phyloP scores from a whole-genome alignment of 2,888 invertebrate genomes.

The Tipula unca region DNA sequence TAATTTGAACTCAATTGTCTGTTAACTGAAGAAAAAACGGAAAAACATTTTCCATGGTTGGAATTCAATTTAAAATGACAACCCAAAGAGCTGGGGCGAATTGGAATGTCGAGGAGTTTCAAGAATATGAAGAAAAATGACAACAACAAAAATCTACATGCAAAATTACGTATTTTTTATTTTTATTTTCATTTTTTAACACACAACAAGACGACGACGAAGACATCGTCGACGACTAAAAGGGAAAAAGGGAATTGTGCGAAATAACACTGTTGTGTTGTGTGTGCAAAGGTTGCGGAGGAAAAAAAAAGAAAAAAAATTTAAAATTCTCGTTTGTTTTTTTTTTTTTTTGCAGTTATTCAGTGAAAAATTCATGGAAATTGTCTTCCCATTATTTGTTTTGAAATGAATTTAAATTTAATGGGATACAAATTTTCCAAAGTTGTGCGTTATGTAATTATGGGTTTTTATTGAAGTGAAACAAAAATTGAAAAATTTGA shows the following conservation, averaged over 20 bases:
- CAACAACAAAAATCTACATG: not conserved
- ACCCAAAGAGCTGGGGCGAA: not conserved
- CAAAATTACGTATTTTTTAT: not conserved
- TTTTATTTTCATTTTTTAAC: not conserved
- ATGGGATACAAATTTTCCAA: not conserved
- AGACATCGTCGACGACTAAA: not conserved
- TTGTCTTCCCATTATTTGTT: not conserved
- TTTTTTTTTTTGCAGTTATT: not conserved
- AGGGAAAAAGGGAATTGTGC: not conserved
- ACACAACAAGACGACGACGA: not conserved
- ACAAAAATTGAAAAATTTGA: not conserved
- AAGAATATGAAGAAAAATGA: not conserved
- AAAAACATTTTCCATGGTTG: not conserved
- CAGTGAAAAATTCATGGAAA: not conserved
- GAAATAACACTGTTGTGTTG: not conserved
- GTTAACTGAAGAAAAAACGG: not conserved
- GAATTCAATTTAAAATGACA: conserved; percentile 2
- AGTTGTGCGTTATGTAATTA: conserved; percentile 8
- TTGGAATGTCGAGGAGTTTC: not conserved
- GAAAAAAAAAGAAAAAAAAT: not conserved
- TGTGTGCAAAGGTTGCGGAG: not conserved
- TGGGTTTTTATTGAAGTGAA: not conserved
- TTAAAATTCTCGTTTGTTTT: not conserved
- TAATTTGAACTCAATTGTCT: conserved; percentile 9
- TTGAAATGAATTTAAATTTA: not conserved